Conservation (phyloP, 2,888 invertebrate species). For the Ectobius pallidus region DNA sequence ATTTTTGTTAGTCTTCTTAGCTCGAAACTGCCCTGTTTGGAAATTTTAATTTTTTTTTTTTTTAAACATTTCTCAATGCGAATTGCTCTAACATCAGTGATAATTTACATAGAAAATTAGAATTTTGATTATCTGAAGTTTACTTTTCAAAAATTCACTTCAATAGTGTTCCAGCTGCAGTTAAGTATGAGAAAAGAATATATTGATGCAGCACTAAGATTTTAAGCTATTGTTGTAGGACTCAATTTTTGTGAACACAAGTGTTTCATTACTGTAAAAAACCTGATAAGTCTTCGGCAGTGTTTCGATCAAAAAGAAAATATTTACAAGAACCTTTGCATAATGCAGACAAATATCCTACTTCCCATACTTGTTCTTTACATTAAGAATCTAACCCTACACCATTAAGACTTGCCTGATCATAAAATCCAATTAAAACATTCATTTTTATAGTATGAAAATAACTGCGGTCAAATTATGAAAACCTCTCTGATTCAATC, state of each 20-base stretch:
- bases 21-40: not conserved
- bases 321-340: constrained; percentile 27
- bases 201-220: constrained; percentile 15
- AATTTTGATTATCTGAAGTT: constrained; percentile 8
- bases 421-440: constrained; percentile 20
- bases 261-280: constrained; percentile 26
- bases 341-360: constrained; percentile 13
- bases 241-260: constrained; percentile 13
- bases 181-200: not conserved
- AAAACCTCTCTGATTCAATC: not conserved
- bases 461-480: constrained; percentile 26
- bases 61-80: not conserved
- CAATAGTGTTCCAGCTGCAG: constrained; percentile 19
- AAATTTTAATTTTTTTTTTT: too few species aligned
- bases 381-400: not conserved
- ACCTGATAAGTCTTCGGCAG: constrained; percentile 28
- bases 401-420: not conserved
- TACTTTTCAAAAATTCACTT: too few species aligned
- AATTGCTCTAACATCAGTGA: not conserved
- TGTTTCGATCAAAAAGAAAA: constrained; percentile 27
- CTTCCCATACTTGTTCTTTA: not conserved
- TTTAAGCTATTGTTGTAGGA: constrained; percentile 18
- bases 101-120: constrained; percentile 18
- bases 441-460: constrained; percentile 8
- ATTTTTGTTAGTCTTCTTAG: not conserved